Evolutionary conservation across 2,888 invertebrate species (phyloP).

Genomic region (Harpagoxenus sublaevis): DNA sequence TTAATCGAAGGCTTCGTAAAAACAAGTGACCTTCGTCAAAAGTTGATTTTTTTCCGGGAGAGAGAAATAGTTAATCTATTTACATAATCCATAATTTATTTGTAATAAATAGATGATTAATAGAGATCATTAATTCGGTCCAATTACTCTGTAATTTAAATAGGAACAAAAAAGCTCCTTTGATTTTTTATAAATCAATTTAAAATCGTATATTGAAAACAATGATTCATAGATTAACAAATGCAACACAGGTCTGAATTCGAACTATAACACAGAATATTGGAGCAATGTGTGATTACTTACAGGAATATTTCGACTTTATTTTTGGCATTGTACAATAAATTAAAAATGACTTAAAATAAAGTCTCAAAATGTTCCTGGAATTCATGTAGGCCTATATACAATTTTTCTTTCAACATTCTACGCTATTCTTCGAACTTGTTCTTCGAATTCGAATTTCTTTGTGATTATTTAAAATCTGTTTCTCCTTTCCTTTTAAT

Average conservation of each 20-base stretch:
- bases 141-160: slow-evolving; percentile 7
- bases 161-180: not conserved
- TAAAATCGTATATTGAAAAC: not conserved
- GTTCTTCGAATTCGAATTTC: not conserved
- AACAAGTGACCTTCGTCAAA: not conserved
- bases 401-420: slow-evolving; percentile 16
- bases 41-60: not conserved
- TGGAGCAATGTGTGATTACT: not conserved
- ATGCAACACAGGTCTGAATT: not conserved
- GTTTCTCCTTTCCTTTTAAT: not conserved
- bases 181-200: not conserved
- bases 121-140: not conserved
- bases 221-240: not conserved
- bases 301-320: slow-evolving; percentile 9
- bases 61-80: slow-evolving; percentile 16
- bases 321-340: slow-evolving; percentile 13
- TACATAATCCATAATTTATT: slow-evolving; percentile 8
- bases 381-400: not conserved
- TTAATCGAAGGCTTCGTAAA: not conserved
- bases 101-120: not conserved
- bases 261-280: not conserved
- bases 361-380: not conserved
- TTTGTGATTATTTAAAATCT: not conserved
- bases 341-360: slow-evolving; percentile 5
- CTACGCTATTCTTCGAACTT: not conserved